Evolutionary conservation across 1,140 invertebrate genomes (phyloP).

Genomic region (Neuroterus valhalla): DNA sequence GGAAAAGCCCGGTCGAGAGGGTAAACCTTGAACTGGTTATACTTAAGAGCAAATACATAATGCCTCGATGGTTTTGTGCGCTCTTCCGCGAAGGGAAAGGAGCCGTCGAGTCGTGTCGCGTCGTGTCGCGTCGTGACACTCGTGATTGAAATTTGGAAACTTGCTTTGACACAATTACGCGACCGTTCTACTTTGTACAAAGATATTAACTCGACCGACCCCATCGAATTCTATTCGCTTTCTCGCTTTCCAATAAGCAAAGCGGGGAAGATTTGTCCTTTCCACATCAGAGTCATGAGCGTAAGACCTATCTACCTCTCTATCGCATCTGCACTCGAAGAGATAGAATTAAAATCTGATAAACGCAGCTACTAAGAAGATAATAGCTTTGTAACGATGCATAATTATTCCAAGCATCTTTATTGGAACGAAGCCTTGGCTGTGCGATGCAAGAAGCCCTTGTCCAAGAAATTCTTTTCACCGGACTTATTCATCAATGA

Average conservation of each 20-base stretch:
- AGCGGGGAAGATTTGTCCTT: background rate
- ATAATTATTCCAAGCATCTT: constrained; percentile 20
- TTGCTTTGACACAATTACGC: constrained; percentile 75
- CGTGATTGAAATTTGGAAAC: constrained; percentile 75
- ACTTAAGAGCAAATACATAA: constrained; percentile 75
- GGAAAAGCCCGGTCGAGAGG: constrained; percentile 61
- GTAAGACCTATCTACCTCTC: too few relatives aligned
- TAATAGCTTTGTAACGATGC: background rate
- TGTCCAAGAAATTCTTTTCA: constrained; percentile 47
- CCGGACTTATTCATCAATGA: constrained; percentile 56
- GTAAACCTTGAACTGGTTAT: constrained; percentile 70
- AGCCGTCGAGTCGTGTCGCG: too few relatives aligned
- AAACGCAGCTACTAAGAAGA: background rate
- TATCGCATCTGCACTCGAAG: background rate
- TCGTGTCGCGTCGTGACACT: too few relatives aligned
- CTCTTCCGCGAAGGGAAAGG: constrained; percentile 59
- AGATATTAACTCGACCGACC: constrained; percentile 52
- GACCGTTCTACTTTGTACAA: constrained; percentile 53
- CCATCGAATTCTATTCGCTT: constrained; percentile 43
- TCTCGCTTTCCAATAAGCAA: constrained; percentile 18
- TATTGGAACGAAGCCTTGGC: constrained; percentile 46
- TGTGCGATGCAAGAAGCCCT: constrained; percentile 53
- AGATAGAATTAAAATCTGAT: background rate
- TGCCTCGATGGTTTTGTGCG: constrained; percentile 72
- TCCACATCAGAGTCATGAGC: background rate